Base-by-base conservation (phyloP, 1,140 invertebrate genomes). In the Drosophila albomicans region DNA sequence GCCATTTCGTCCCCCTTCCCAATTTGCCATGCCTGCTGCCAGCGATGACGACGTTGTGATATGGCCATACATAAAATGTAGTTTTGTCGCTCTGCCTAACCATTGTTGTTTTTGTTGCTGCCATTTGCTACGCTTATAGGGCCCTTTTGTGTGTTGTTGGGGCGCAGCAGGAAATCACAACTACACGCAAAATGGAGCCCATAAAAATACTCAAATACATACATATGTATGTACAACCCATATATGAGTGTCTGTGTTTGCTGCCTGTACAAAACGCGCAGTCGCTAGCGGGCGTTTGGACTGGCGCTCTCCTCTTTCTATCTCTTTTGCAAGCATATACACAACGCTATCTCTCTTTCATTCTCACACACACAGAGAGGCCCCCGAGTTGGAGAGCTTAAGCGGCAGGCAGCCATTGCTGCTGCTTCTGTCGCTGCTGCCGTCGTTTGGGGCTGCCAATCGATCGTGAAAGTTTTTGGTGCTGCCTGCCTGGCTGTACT, bases 161-260 rank as follows among this genome's bases (percentile, higher is more conserved):
- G 81, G 81, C 78, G 81, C 78, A 85, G 86, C 82, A 91, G 87
- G 79, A 90, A 90, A 90, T 82, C 69, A 87, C 81, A 66, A 68
- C 49, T 70, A 68, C 65, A 71, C 16, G 41, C 52, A 62, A 69
- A 75, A 52, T 43, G 32, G 16, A 77, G 67, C 67, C 59, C 68
- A 76, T 71, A 76, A 64, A 76, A 72, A 62, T 64, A 76, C 61
- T 48, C 41, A 11, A 54, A 41, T 46, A 61, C 58, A 68, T 58
- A n/a, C 48, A 46, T 45, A 38, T 52, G 43, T 48, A 28, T 54
- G 15, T 41, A 28, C 49, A 59, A 70, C 28, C 13, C 52, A 71
- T 28, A 30, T 57, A 1, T n/a, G 20, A 64, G 10, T 68, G n/a
- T 67, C 20, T 25, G 20, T 25, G 20, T 25, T 25, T 25, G 58